These are phyloP conservation scores for Blera fallax DNA, from an alignment of 2,888 invertebrate species.

Conservation along the genomic window DNA sequence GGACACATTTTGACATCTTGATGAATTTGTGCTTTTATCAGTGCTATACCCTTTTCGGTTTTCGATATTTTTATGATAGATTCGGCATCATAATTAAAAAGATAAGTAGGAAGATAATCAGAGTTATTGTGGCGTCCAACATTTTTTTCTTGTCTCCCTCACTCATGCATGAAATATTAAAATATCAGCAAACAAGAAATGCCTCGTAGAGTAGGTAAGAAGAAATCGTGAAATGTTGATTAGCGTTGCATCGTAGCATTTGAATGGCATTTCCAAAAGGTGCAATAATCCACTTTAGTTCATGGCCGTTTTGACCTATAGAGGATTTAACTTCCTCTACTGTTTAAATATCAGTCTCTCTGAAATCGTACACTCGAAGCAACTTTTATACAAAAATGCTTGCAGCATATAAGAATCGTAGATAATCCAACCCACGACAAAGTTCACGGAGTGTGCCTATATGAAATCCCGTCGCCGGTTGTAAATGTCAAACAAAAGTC, in stretches of 20 bases:
- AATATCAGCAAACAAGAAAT: not conserved
- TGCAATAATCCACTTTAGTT: slow-evolving; percentile 5
- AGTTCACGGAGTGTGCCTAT: too few relatives aligned
- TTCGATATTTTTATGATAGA: not conserved
- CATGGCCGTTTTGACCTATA: not conserved
- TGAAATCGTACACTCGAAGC: too few relatives aligned
- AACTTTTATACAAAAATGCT: too few relatives aligned
- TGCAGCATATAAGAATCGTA: too few relatives aligned
- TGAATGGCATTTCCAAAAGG: slow-evolving; percentile 30
- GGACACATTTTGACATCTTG: not conserved
- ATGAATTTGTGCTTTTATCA: not conserved
- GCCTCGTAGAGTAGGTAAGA: not conserved
- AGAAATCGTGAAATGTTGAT: slow-evolving; percentile 31
- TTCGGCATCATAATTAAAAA: not conserved
- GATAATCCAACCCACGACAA: too few relatives aligned
- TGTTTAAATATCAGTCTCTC: not conserved
- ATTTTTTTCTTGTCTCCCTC: slow-evolving; percentile 15
- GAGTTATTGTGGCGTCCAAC: not conserved
- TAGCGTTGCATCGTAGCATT: not conserved
- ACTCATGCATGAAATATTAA: slow-evolving; percentile 1
- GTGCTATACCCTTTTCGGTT: not conserved
- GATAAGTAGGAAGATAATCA: not conserved
- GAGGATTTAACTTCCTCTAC: not conserved
- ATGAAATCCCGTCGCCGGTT: too few relatives aligned
- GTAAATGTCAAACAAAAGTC: too few relatives aligned